These are phyloP conservation scores for Hyperoodon ampullatus DNA, from an alignment of 2,113 vertebrate genomes.

Conservation along the genomic window DNA sequence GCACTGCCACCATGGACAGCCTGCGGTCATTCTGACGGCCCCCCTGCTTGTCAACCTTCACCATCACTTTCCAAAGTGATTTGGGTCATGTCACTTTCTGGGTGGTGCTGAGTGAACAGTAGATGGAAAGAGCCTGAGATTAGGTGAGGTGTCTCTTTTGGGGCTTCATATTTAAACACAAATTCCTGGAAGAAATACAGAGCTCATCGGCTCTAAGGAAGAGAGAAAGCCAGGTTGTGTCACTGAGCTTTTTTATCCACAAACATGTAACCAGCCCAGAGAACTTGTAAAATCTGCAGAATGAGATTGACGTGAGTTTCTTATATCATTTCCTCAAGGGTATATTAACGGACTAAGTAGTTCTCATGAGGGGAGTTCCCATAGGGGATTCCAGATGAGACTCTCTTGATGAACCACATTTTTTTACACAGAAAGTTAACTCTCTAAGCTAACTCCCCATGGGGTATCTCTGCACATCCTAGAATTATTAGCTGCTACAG, in stretches of 20 bases:
- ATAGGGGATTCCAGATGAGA: neutral
- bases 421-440: neutral
- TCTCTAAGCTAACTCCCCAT: neutral
- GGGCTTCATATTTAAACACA: neutral
- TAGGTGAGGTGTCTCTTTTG: neutral
- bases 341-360: neutral
- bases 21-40: rapidly evolving
- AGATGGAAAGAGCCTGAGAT: neutral
- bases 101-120: neutral
- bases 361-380: neutral
- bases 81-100: neutral
- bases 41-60: neutral
- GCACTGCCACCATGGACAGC: rapidly evolving
- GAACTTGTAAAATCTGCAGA: neutral
- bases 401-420: neutral
- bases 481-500: neutral
- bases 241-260: neutral
- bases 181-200: neutral
- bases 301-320: neutral
- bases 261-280: neutral
- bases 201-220: neutral
- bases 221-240: neutral
- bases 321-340: conserved; percentile 23
- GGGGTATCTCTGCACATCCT: neutral
- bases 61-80: rapidly evolving